phyloP scores from a whole-genome alignment of 2,113 vertebrate species.

The Zeus faber region DNA sequence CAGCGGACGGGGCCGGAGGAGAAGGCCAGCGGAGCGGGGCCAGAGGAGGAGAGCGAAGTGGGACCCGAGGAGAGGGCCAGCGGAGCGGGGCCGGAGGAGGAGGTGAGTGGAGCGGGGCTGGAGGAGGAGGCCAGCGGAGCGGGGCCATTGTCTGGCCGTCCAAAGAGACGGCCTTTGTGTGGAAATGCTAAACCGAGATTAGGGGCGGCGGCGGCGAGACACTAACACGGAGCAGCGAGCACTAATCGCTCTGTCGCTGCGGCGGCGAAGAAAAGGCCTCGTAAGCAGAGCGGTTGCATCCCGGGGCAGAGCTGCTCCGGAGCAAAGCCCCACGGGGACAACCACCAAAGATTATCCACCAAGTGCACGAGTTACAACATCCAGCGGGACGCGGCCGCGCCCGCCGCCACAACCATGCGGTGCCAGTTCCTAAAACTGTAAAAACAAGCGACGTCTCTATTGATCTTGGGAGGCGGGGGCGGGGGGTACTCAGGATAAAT shows the following conservation, averaged over 20 bases:
- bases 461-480: no score
- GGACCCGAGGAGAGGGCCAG: no score
- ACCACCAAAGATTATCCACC: conserved; percentile 53
- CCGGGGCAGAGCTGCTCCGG: conserved; percentile 24
- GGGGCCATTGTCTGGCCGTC: conserved; percentile 47
- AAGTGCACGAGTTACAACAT: conserved; percentile 42
- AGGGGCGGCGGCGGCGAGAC: conserved; percentile 14
- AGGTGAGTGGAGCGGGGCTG: no score
- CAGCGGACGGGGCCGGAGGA: no score
- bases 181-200: conserved; percentile 72
- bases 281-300: conserved; percentile 35
- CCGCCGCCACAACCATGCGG: conserved; percentile 42
- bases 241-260: conserved; percentile 32
- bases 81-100: no score
- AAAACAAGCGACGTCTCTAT: conserved; percentile 30
- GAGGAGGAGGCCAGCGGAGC: no score
- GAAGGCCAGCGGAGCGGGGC: no score
- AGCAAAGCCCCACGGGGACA: conserved; percentile 36
- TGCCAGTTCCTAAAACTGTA: conserved; percentile 27
- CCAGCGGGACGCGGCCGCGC: conserved; percentile 34
- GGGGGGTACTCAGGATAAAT: conserved; percentile 42
- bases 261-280: conserved; percentile 37
- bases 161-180: conserved; percentile 61
- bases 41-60: no score
- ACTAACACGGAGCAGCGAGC: conserved; percentile 9